phyloP scores from a whole-genome alignment of 2,797 vertebrate genomes.

The Sarcoramphus papa region DNA sequence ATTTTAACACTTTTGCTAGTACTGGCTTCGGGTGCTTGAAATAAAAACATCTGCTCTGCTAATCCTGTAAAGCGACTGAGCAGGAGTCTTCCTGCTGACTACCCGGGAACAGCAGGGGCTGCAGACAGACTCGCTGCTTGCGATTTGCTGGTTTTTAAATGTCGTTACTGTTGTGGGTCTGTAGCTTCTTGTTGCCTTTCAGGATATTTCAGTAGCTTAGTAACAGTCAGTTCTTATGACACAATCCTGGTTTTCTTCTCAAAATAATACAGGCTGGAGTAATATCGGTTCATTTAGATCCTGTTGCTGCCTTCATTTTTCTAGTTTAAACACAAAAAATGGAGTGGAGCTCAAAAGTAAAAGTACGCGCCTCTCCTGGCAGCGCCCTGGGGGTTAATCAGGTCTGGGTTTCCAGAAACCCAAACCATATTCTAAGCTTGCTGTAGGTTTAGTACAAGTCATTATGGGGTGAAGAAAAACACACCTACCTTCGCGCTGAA shows the following conservation, averaged over 20 bases:
- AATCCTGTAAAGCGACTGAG: not conserved
- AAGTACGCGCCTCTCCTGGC: not conserved
- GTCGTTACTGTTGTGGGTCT: fast-evolving
- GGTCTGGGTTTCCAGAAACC: not conserved
- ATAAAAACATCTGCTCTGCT: not conserved
- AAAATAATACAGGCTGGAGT: not conserved
- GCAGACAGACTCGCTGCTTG: not conserved
- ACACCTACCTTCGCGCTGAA: not conserved
- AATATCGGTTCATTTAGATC: not conserved
- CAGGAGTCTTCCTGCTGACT: not conserved
- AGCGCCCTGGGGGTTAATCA: fast-evolving
- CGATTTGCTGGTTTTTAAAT: fast-evolving
- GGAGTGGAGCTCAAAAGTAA: not conserved
- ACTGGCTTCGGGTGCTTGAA: not conserved
- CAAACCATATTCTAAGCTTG: not conserved
- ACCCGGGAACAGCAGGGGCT: not conserved
- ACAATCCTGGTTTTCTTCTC: not conserved
- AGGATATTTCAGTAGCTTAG: not conserved
- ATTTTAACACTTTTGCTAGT: not conserved
- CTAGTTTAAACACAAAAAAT: not conserved
- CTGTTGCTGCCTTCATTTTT: not conserved
- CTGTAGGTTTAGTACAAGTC: not conserved
- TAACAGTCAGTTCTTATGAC: not conserved
- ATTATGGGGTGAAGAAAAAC: not conserved
- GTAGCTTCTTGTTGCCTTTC: not conserved